A percentile compares a stretch with the other conserved stretches of the same genome.
phyloP scores from a whole-genome alignment of 2,797 vertebrate genomes.

The Pteropus rufus region DNA sequence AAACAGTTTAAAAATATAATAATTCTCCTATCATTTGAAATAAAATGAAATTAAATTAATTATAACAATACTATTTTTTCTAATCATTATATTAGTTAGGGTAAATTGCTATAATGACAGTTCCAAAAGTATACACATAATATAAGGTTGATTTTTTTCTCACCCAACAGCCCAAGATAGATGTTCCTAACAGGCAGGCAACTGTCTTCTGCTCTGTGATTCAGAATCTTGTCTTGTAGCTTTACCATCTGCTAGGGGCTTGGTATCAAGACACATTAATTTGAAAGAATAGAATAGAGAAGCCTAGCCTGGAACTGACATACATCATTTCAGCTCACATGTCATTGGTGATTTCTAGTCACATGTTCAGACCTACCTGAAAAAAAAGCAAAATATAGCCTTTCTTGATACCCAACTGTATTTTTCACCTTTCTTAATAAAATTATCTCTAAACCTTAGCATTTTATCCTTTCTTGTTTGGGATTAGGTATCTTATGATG shows the following conservation, averaged over 20 bases:
- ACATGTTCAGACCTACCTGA: background rate
- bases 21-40: background rate
- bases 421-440: background rate
- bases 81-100: background rate
- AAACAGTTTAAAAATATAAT: background rate
- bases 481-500: background rate
- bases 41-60: background rate
- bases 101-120: background rate
- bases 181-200: background rate
- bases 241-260: background rate
- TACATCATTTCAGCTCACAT: background rate
- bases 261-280: background rate
- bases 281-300: background rate
- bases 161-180: background rate
- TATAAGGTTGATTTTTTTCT: background rate
- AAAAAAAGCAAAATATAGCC: background rate
- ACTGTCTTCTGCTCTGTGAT: background rate
- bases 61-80: background rate
- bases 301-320: background rate
- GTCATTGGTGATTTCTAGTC: background rate
- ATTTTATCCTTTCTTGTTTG: background rate
- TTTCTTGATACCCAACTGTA: background rate
- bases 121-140: background rate
- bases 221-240: background rate
- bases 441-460: background rate